These are phyloP conservation scores for Hirtodrosophila alboralis DNA, from an alignment of 2,888 invertebrate genomes.

Conservation along the genomic window DNA sequence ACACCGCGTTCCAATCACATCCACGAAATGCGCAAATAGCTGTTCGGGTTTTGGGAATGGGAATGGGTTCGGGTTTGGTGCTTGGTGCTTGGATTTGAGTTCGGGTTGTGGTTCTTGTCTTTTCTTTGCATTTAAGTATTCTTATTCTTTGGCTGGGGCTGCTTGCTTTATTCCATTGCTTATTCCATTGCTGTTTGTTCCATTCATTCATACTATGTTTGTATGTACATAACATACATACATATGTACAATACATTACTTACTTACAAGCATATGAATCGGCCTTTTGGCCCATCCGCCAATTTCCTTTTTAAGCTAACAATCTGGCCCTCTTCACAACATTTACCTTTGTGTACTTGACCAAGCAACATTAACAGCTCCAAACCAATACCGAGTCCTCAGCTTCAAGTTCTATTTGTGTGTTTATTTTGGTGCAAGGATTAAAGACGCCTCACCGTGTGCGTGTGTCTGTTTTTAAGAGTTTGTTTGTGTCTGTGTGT, in stretches of 20 bases:
- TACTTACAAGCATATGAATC: constrained; percentile 11
- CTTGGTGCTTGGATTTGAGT: constrained; percentile 18
- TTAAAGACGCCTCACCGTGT: constrained; percentile 50
- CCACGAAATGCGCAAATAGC: constrained; percentile 68
- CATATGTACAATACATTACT: constrained; percentile 1
- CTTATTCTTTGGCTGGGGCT: constrained; percentile 33
- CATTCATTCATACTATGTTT: constrained; percentile 46
- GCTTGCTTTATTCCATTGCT: constrained; percentile 22
- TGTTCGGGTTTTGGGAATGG: constrained; percentile 32
- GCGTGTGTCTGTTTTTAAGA: constrained; percentile 19
- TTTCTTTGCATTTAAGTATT: constrained; percentile 36
- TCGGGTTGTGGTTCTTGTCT: constrained; percentile 35
- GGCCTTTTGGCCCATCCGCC: constrained; percentile 50
- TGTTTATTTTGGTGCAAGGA: constrained; percentile 58
- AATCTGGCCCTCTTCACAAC: constrained; percentile 76
- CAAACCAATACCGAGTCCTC: constrained; percentile 8
- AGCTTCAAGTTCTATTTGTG: constrained; percentile 38
- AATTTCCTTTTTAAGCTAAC: constrained; percentile 82
- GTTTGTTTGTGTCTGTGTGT: constrained; percentile 13
- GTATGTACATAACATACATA: not conserved
- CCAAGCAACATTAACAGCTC: constrained; percentile 65
- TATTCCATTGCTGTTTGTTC: constrained; percentile 21
- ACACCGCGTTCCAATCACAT: constrained; percentile 58
- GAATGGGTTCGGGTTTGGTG: constrained; percentile 19
- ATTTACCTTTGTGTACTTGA: constrained; percentile 83